Percentiles rank a stretch among this genome's conserved stretches.
Conservation (phyloP, 2,113 vertebrate species). For the Podarcis cretensis region DNA sequence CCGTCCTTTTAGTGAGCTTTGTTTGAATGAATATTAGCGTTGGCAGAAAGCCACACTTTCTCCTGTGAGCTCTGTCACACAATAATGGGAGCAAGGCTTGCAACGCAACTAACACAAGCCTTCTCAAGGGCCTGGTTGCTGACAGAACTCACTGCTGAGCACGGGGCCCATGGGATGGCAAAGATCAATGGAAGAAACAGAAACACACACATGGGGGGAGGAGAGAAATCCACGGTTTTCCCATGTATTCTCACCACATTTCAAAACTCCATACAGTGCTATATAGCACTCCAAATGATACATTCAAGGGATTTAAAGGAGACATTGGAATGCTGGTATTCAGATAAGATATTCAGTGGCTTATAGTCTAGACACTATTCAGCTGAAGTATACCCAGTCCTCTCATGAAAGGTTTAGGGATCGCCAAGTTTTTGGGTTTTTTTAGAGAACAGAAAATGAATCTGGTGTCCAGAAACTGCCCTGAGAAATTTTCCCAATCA, state of each 20-base stretch:
- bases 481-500: neutral
- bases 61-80: neutral
- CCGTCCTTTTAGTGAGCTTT: neutral
- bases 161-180: neutral
- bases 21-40: neutral
- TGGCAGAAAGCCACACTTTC: neutral
- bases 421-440: neutral
- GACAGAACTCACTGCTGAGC: neutral
- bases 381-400: neutral
- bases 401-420: neutral
- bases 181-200: neutral
- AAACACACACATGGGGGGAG: neutral
- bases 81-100: accelerated
- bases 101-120: neutral
- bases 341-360: neutral
- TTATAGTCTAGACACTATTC: neutral
- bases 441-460: neutral
- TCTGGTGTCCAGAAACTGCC: neutral
- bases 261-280: neutral
- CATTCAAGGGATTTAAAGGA: neutral
- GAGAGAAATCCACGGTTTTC: neutral
- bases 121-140: neutral
- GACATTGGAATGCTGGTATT: neutral
- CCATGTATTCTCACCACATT: neutral
- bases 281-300: neutral